Conservation (phyloP, 2,888 invertebrate species). For the Cephus pygmeus region DNA sequence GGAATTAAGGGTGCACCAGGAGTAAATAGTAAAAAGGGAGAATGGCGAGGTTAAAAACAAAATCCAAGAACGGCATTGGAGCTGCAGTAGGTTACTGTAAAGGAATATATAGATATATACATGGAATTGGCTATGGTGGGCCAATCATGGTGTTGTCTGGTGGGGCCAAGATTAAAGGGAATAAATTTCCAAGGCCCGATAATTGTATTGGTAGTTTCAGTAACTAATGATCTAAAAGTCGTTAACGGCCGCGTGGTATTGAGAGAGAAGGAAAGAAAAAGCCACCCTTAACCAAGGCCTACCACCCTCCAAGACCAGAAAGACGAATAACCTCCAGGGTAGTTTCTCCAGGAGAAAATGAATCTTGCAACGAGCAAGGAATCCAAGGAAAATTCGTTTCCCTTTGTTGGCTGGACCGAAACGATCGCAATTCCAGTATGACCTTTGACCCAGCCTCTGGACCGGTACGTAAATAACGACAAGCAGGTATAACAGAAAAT, state of each 20-base stretch:
- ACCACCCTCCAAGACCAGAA: not conserved
- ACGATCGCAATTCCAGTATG: not conserved
- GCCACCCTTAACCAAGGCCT: not conserved
- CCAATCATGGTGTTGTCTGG: slow-evolving; percentile 45
- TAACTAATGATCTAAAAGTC: slow-evolving; percentile 66
- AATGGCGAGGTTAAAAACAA: not conserved
- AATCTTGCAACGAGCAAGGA: slow-evolving; percentile 1
- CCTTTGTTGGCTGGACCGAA: not conserved
- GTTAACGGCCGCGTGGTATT: slow-evolving; percentile 45
- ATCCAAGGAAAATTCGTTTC: slow-evolving; percentile 1
- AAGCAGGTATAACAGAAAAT: not conserved
- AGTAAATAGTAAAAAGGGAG: not conserved
- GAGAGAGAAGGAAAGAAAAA: slow-evolving; percentile 4
- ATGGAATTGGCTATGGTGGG: slow-evolving; percentile 46
- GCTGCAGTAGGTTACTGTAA: not conserved
- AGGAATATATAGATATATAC: not conserved
- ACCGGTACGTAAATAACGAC: not conserved
- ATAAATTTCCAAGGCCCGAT: slow-evolving; percentile 62
- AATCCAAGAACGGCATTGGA: not conserved
- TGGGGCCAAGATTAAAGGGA: slow-evolving; percentile 56
- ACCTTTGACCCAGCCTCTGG: not conserved
- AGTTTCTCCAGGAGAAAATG: not conserved
- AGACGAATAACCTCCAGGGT: not conserved
- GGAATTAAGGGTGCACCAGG: not conserved
- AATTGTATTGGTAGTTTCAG: slow-evolving; percentile 66